phyloP scores from a whole-genome alignment of 2,797 vertebrate genomes.

The Bufotes viridis region DNA sequence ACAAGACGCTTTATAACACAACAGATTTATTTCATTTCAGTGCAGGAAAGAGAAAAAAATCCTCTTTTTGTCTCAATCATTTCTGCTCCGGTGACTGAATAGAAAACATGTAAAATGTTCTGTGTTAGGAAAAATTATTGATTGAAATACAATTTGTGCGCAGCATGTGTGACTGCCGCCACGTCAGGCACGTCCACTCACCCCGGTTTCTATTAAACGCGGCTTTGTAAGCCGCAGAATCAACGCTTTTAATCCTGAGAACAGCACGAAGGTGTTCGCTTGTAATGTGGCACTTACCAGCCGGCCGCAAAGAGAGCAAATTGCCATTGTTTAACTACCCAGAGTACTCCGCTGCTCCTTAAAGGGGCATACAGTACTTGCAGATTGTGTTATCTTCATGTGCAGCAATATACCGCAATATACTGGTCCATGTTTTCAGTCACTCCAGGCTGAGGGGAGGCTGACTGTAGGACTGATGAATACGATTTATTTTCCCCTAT shows the following conservation, averaged over 20 bases:
- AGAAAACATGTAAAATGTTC: constrained; percentile 38
- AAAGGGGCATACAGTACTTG: background rate
- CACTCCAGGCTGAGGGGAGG: background rate
- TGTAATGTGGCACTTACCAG: background rate
- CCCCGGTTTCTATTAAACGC: constrained; percentile 5
- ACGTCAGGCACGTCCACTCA: background rate
- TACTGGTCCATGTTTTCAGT: background rate
- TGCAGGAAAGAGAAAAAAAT: background rate
- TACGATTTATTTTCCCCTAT: background rate
- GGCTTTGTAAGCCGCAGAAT: background rate
- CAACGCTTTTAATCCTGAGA: background rate
- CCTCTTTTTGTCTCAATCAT: constrained; percentile 8
- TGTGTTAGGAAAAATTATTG: constrained; percentile 30
- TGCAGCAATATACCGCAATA: background rate
- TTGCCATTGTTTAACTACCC: background rate
- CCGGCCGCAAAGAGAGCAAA: background rate
- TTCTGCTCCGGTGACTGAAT: constrained; percentile 39
- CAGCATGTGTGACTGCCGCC: constrained; percentile 7
- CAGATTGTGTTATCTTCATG: background rate
- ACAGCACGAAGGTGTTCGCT: background rate
- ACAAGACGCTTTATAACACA: background rate
- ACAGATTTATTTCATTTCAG: constrained; percentile 32
- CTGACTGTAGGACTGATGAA: background rate
- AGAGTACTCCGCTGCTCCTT: background rate
- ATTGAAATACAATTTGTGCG: constrained; percentile 42